Evolutionary conservation across 2,113 vertebrate species (phyloP).

Genomic region (Phodopus roborovskii): DNA sequence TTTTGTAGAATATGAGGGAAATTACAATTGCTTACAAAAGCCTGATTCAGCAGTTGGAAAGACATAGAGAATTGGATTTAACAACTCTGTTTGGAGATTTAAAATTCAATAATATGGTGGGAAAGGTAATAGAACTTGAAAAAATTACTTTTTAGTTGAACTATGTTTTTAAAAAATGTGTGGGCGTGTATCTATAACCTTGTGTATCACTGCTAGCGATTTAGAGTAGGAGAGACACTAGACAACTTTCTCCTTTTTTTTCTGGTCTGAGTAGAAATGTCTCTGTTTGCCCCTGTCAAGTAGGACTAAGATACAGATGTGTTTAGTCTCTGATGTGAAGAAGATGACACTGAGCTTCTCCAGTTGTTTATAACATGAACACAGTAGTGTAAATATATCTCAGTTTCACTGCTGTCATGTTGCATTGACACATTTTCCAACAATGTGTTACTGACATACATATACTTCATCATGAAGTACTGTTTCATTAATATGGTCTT

Average conservation of each 20-base stretch:
- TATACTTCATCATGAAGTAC: background rate
- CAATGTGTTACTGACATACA: background rate
- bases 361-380: background rate
- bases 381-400: background rate
- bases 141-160: background rate
- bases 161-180: background rate
- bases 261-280: background rate
- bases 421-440: background rate
- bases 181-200: background rate
- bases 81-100: conserved; percentile 58
- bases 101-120: conserved; percentile 48
- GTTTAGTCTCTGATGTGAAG: background rate
- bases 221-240: background rate
- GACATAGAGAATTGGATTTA: background rate
- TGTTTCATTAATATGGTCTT: background rate
- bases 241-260: background rate
- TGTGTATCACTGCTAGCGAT: background rate
- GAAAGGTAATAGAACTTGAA: conserved; percentile 58
- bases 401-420: background rate
- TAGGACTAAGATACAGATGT: background rate
- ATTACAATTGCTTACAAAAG: conserved; percentile 30
- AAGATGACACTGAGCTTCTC: background rate
- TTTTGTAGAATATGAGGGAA: background rate
- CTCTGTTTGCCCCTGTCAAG: background rate
- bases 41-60: conserved; percentile 4